phyloP scores from a whole-genome alignment of 2,888 invertebrate genomes.

The Synanthedon andrenaeformis region DNA sequence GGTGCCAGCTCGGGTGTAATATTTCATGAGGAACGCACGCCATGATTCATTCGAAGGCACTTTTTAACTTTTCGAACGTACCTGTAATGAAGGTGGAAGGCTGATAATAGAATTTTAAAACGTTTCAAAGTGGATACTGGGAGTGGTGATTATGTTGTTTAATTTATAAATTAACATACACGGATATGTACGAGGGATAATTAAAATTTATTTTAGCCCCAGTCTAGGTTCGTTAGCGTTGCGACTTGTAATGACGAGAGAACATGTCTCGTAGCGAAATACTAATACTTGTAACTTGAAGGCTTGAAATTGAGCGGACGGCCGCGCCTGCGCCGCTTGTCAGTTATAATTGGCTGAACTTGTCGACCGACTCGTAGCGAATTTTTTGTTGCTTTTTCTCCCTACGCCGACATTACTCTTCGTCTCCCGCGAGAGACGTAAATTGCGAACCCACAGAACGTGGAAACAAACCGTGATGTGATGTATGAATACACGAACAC shows the following conservation, averaged over 20 bases:
- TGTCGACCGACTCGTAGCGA: slow-evolving; percentile 55
- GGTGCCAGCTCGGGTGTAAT: slow-evolving; percentile 67
- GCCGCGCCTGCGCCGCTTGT: slow-evolving; percentile 59
- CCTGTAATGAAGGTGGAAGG: slow-evolving; percentile 56
- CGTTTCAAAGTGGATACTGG: neutral
- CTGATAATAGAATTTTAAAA: slow-evolving; percentile 43
- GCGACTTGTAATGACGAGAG: slow-evolving; percentile 9
- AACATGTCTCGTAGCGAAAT: slow-evolving; percentile 11
- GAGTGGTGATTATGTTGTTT: neutral
- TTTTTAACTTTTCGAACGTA: slow-evolving; percentile 61
- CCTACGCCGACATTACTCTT: slow-evolving; percentile 63
- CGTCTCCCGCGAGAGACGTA: slow-evolving; percentile 66
- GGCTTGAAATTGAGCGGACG: slow-evolving; percentile 51
- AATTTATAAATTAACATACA: neutral
- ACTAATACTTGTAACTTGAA: slow-evolving; percentile 26
- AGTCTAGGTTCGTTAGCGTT: slow-evolving; percentile 18
- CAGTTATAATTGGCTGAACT: slow-evolving; percentile 71
- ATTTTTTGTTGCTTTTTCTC: slow-evolving; percentile 51
- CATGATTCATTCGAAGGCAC: slow-evolving; percentile 64
- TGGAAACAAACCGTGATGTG: slow-evolving; percentile 61
- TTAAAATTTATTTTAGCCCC: slow-evolving; percentile 8
- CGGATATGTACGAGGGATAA: neutral
- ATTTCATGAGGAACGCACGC: slow-evolving; percentile 69
- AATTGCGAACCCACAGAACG: slow-evolving; percentile 55
- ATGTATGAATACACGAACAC: slow-evolving; percentile 58